A percentile compares a stretch with the other conserved stretches of the same genome.
phyloP scores from a whole-genome alignment of 2,888 invertebrate species.

The Noctua janthe region DNA sequence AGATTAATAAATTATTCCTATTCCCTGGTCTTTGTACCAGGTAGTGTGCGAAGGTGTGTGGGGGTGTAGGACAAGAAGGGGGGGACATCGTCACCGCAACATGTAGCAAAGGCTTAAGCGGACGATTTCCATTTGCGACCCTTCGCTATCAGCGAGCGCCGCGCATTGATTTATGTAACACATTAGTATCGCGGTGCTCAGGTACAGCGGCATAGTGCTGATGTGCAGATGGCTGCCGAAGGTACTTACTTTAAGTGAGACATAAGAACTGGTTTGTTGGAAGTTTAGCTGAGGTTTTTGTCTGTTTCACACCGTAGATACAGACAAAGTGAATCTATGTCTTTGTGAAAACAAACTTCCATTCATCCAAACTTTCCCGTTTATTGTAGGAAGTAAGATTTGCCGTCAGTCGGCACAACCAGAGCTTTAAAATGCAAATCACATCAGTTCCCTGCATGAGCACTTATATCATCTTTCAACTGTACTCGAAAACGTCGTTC shows the following conservation, averaged over 20 bases:
- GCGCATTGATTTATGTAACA: conserved; percentile 51
- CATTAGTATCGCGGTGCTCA: conserved; percentile 29
- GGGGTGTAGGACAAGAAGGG: not conserved
- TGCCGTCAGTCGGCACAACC: too few relatives aligned
- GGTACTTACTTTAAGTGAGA: conserved; percentile 10
- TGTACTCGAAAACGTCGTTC: conserved; percentile 12
- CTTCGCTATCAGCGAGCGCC: conserved; percentile 48
- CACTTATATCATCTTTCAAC: conserved; percentile 5
- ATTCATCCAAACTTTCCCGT: too few relatives aligned
- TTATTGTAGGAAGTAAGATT: too few relatives aligned
- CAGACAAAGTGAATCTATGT: not conserved
- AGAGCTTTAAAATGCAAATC: too few relatives aligned
- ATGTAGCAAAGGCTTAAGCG: conserved; percentile 55
- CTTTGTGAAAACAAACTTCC: not conserved
- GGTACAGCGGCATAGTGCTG: conserved; percentile 7
- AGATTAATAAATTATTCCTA: conserved; percentile 7
- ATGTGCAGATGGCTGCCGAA: not conserved
- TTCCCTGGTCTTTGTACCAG: conserved; percentile 4
- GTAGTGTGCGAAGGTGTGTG: conserved; percentile 7
- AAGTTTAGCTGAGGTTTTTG: conserved; percentile 10
- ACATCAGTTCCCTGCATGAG: not conserved
- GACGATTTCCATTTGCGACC: conserved; percentile 57
- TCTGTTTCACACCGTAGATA: not conserved
- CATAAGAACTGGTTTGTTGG: not conserved
- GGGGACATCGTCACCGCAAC: conserved; percentile 51